These are phyloP conservation scores for Cyclargus thomasi DNA, from an alignment of 1,140 invertebrate species.

Conservation along the genomic window DNA sequence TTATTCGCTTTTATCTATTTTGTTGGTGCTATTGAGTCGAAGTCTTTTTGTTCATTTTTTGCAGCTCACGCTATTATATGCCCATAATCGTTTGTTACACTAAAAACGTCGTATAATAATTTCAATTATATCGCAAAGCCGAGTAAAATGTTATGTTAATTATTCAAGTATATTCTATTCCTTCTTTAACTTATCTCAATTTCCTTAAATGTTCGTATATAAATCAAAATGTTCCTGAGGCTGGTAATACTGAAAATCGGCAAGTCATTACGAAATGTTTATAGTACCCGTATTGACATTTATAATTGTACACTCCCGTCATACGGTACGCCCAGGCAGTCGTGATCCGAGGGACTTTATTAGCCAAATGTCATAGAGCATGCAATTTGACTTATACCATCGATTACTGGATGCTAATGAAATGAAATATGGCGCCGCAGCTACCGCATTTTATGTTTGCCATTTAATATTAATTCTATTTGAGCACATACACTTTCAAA, in stretches of 20 bases:
- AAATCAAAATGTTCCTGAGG: neutral
- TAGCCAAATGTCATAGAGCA: constrained; percentile 21
- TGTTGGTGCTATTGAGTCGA: neutral
- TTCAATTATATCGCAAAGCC: neutral
- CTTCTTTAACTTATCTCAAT: neutral
- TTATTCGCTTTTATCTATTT: constrained; percentile 5
- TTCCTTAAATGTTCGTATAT: neutral
- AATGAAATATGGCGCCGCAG: constrained; percentile 20
- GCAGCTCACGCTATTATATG: neutral
- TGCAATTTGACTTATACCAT: constrained; percentile 21
- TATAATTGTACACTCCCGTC: constrained; percentile 29
- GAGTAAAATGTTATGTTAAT: neutral
- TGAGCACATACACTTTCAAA: neutral
- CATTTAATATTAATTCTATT: constrained; percentile 13
- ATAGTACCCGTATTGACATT: constrained; percentile 25
- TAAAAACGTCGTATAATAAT: neutral
- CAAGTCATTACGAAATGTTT: constrained; percentile 18
- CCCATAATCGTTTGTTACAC: neutral
- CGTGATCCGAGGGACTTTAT: constrained; percentile 21
- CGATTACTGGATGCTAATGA: constrained; percentile 23
- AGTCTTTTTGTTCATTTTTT: neutral
- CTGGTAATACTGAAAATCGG: constrained; percentile 8
- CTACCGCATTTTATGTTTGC: constrained; percentile 14
- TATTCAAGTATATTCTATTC: neutral
- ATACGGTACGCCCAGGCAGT: constrained; percentile 20